Base-by-base conservation (phyloP, 2,797 vertebrate genomes). In the Sus cebifrons region DNA sequence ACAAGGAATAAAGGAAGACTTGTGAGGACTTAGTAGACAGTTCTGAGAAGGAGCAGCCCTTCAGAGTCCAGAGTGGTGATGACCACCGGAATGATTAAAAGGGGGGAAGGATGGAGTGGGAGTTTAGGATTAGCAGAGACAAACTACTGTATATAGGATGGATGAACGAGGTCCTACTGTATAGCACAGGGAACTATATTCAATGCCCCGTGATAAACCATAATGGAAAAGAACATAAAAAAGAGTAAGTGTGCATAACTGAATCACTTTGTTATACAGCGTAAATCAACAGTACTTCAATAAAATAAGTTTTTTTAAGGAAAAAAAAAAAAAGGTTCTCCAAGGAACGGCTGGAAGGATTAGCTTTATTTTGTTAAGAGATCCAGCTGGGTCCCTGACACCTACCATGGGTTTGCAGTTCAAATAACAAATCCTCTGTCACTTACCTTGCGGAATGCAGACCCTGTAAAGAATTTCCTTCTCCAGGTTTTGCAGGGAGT, bases 361-460 rank as follows among this genome's bases (percentile, higher is more conserved):
- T 65, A 4, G 18, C 85, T 82, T 87, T 75, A 32, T 67, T 84
- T 87, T 70, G 93, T 54, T 84, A 82, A 74, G 18, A 86, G n/a
- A 92, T 27, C 32, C 17, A 77, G 7, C 12, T 18, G 0, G 4
- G 44, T 64, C 58, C 21, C 73, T 54, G 14, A 81, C 25, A 56
- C 36, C 70, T 60, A 10, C 0, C 0, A 56, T 16, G 73, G 23
- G 16, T n/a, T 83, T 52, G 1, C 32, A 14, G 70, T 54, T 56
- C 60, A 44, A 52, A 36, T 62, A 79, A 14, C 17, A 44, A 40
- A 5, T 81, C 82, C 49, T 94, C 98, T 98, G 32, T 70, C 73
- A 97, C 98, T 99, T 94, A 99, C 99, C 97, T 29, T 97, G 92
- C 4, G 98, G 95, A 70, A 97, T 98, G 97, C 99, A 99, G 88